phyloP scores from a whole-genome alignment of 2,113 vertebrate species.

The Protobothrops flavoviridis region DNA sequence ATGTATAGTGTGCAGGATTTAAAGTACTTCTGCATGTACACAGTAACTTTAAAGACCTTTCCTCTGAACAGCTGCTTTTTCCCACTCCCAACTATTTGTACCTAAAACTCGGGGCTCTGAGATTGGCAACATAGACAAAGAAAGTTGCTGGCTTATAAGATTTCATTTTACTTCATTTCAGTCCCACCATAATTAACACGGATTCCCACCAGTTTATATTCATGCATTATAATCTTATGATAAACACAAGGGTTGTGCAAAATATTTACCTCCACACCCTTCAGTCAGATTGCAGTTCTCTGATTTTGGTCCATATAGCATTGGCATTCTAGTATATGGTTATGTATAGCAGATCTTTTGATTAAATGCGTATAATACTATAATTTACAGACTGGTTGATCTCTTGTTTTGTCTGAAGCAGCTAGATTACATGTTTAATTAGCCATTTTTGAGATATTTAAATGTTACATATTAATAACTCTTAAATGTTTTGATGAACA shows the following conservation, averaged over 20 bases:
- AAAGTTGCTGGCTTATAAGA: too few species aligned
- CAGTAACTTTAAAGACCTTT: neutral
- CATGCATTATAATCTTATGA: too few species aligned
- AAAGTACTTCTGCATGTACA: neutral
- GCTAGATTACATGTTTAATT: neutral
- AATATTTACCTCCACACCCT: neutral
- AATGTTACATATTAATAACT: neutral
- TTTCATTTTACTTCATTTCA: too few species aligned
- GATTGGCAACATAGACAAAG: too few species aligned
- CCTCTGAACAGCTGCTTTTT: neutral
- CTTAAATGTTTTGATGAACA: too few species aligned
- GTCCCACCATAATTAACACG: too few species aligned
- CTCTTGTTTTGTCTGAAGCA: neutral
- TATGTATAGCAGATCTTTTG: too few species aligned
- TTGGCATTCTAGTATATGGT: neutral
- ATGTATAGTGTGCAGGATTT: neutral
- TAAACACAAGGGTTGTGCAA: neutral
- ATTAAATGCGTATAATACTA: neutral
- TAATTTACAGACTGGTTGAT: neutral
- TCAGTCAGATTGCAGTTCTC: neutral
- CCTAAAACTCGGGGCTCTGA: neutral
- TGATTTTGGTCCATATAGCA: neutral
- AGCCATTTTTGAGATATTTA: neutral
- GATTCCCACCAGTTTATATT: too few species aligned
- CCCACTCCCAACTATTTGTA: too few species aligned